Evolutionary conservation across 92 coral and sea anemone genomes (phyloP).

Genomic region (Parazoanthus swiftii): DNA sequence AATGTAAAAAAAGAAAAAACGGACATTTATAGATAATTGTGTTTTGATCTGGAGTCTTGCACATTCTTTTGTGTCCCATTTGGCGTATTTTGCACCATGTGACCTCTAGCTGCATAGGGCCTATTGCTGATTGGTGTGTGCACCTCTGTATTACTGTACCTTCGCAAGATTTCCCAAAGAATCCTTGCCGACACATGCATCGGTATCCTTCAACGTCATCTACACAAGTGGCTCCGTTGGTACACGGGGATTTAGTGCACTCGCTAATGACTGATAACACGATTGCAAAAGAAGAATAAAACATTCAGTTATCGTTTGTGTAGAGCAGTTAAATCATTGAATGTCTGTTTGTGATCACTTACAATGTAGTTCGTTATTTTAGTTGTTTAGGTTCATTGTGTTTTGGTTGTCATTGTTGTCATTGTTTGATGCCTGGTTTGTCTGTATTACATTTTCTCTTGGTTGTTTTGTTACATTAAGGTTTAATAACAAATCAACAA

Average conservation of each 20-base stretch:
- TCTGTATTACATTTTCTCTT: too few relatives aligned
- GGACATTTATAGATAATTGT: too few relatives aligned
- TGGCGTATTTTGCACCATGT: too few relatives aligned
- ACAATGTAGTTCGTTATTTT: neutral
- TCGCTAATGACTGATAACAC: slow-evolving; percentile 74
- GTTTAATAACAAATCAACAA: too few relatives aligned
- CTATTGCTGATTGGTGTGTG: too few relatives aligned
- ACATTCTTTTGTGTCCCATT: too few relatives aligned
- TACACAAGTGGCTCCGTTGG: slow-evolving; percentile 83
- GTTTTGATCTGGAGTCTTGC: too few relatives aligned
- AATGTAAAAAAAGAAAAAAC: too few relatives aligned
- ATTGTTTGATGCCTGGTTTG: neutral
- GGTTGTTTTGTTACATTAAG: too few relatives aligned
- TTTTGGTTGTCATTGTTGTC: neutral
- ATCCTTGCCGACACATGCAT: slow-evolving; percentile 84
- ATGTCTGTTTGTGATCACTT: neutral
- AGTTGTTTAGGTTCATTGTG: neutral
- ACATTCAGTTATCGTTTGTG: neutral
- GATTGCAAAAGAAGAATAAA: neutral
- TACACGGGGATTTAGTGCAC: slow-evolving; percentile 76
- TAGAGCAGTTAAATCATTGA: neutral
- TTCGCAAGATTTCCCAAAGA: slow-evolving; percentile 86
- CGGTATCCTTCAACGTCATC: slow-evolving; percentile 74
- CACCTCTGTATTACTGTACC: slow-evolving; percentile 48
- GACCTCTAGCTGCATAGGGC: too few relatives aligned